Conservation (phyloP, 2,113 vertebrate species). For the Pterocles burchelli region DNA sequence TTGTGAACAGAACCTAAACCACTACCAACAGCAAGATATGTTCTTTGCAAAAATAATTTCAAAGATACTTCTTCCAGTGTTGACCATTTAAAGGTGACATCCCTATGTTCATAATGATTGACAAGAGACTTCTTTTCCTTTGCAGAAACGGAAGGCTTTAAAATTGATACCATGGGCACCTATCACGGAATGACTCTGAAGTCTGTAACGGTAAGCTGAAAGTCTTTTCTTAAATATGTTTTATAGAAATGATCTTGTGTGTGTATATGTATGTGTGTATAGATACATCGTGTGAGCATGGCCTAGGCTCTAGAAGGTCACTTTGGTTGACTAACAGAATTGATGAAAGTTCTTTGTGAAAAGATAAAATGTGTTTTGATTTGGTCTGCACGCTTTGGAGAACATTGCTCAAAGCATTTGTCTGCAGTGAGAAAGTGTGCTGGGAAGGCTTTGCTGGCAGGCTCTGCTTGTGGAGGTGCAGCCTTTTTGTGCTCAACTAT, state of each 20-base stretch:
- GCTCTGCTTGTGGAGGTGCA: neutral
- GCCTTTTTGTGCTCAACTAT: rapidly evolving
- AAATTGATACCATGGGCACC: constrained; percentile 99
- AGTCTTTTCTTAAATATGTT: neutral
- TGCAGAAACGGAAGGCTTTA: constrained; percentile 97
- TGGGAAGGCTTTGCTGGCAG: neutral
- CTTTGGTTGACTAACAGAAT: neutral
- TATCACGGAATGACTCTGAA: constrained; percentile 99
- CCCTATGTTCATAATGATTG: neutral
- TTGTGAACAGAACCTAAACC: neutral
- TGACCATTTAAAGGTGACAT: neutral
- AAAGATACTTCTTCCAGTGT: neutral
- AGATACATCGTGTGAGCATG: neutral
- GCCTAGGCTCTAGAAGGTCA: neutral
- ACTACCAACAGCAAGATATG: rapidly evolving
- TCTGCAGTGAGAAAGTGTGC: neutral
- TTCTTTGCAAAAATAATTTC: neutral
- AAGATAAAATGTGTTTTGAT: neutral
- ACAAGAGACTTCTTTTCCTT: neutral
- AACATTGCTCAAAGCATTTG: neutral
- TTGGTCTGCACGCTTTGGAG: neutral
- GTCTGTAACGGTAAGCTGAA: constrained; percentile 93
- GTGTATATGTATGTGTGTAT: rapidly evolving
- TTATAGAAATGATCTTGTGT: neutral
- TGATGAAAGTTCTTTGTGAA: neutral